Conservation (phyloP, 2,888 invertebrate species). For the Ennomos quercinarius region DNA sequence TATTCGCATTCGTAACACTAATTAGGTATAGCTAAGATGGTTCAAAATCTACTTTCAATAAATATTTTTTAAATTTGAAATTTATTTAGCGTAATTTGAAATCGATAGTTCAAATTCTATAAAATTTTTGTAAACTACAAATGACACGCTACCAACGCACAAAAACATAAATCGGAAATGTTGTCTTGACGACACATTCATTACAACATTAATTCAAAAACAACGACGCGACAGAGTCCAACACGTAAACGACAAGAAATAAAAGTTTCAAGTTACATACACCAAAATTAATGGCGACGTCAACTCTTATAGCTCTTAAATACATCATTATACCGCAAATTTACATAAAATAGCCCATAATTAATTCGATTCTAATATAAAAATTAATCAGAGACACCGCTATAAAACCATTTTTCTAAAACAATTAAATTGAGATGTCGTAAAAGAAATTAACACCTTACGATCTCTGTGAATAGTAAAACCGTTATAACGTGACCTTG, state of each 20-base stretch:
- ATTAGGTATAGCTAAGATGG: no score
- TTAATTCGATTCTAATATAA: slow-evolving; percentile 44
- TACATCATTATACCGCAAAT: slow-evolving; percentile 47
- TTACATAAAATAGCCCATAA: slow-evolving; percentile 49
- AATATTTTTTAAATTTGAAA: no score
- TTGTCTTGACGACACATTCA: slow-evolving; percentile 16
- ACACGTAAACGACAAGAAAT: slow-evolving; percentile 19
- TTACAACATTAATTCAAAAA: slow-evolving; percentile 14
- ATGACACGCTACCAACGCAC: not conserved
- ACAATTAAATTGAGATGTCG: slow-evolving; percentile 51
- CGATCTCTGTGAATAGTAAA: slow-evolving; percentile 36
- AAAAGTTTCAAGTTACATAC: slow-evolving; percentile 37
- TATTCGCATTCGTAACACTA: no score
- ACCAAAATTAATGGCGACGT: slow-evolving; percentile 46
- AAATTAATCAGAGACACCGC: slow-evolving; percentile 46
- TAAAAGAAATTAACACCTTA: slow-evolving; percentile 52
- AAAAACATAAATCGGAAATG: slow-evolving; percentile 13
- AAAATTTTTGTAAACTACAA: no score
- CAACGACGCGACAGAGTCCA: slow-evolving; percentile 2
- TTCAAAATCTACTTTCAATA: no score
- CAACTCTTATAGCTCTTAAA: slow-evolving; percentile 45
- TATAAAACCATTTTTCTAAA: slow-evolving; percentile 53
- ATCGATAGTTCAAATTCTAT: no score
- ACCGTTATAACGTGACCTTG: slow-evolving; percentile 27
- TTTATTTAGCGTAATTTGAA: no score